Evolutionary conservation across 2,113 vertebrate species (phyloP).

Genomic region (Otus sunia): DNA sequence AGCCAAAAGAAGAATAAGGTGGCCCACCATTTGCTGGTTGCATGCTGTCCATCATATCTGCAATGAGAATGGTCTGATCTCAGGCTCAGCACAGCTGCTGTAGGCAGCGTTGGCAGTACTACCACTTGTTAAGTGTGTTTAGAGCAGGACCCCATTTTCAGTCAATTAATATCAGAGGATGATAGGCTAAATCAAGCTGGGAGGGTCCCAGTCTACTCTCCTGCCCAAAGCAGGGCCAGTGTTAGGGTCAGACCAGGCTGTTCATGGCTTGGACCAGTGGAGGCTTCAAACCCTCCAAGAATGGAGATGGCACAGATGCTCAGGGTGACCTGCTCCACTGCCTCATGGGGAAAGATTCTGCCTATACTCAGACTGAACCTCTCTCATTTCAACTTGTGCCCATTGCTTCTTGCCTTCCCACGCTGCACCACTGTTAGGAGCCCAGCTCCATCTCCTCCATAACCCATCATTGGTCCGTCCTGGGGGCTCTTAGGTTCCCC

Average conservation of each 20-base stretch:
- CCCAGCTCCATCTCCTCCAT: background rate
- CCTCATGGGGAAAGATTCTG: background rate
- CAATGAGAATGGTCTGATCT: background rate
- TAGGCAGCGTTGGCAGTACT: background rate
- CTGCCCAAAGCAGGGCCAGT: background rate
- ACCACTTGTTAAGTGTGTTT: background rate
- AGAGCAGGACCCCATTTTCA: background rate
- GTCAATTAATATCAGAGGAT: background rate
- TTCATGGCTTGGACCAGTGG: background rate
- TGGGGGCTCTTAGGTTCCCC: background rate
- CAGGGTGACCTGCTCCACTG: background rate
- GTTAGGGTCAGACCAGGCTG: background rate
- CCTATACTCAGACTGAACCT: background rate
- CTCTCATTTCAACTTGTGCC: background rate
- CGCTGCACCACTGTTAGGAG: background rate
- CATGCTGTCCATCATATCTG: background rate
- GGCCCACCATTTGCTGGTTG: background rate
- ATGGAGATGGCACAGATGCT: background rate
- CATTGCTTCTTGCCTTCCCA: background rate
- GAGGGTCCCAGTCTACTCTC: background rate
- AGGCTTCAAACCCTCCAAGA: background rate
- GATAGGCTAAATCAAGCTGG: background rate
- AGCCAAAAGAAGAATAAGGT: background rate
- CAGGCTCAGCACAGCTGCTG: background rate
- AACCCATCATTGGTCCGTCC: accelerated